Percentiles rank a stretch among this genome's conserved stretches.
phyloP scores from a whole-genome alignment of 2,113 vertebrate species.

The Pelecanoides urinatrix region DNA sequence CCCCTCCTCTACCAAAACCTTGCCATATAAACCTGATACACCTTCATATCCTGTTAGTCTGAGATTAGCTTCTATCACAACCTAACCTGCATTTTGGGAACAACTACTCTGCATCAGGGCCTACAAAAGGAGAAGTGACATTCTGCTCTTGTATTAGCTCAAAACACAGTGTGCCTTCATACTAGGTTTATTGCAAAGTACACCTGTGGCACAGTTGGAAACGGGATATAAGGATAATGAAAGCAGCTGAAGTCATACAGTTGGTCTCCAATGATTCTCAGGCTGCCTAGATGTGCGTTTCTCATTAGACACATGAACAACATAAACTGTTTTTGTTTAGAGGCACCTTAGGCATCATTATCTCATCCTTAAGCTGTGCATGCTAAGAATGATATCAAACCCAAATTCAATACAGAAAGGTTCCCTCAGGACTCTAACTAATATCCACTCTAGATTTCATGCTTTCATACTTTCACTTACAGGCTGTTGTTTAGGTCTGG shows the following conservation, averaged over 20 bases:
- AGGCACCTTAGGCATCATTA: not conserved
- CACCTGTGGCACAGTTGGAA: not conserved
- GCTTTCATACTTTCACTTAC: not conserved
- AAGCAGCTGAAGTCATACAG: not conserved
- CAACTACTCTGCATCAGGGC: not conserved
- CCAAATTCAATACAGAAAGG: not conserved
- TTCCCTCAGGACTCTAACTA: not conserved
- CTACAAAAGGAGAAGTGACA: not conserved
- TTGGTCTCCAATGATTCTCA: not conserved
- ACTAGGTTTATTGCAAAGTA: not conserved
- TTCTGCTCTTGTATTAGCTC: not conserved
- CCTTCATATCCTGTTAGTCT: not conserved
- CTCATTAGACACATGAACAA: not conserved
- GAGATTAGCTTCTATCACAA: not conserved
- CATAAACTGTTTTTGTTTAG: not conserved
- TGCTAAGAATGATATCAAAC: not conserved
- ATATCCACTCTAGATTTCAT: not conserved
- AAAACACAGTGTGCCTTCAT: not conserved
- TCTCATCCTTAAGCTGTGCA: not conserved
- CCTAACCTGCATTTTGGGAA: not conserved
- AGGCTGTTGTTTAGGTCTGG: not conserved
- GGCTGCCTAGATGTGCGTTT: not conserved
- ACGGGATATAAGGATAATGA: not conserved
- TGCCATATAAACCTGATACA: not conserved
- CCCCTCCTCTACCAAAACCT: not conserved